Evolutionary conservation across 2,113 vertebrate species (phyloP).

Genomic region (Nematolebias whitei): DNA sequence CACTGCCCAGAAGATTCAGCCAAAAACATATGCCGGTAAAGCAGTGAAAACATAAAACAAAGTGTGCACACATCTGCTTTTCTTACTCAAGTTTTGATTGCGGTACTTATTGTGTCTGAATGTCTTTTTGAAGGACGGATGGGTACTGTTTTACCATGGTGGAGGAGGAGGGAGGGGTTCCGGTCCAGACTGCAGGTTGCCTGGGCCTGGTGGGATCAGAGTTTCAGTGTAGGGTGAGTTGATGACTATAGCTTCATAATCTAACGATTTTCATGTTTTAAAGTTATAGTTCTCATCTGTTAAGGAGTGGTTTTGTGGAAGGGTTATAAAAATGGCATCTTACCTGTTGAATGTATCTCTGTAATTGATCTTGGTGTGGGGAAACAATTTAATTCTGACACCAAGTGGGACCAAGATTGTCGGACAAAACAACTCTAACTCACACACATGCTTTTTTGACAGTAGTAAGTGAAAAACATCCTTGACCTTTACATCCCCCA

Average conservation of each 20-base stretch:
- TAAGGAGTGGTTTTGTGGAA: too few relatives aligned
- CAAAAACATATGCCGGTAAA: conserved; percentile 94
- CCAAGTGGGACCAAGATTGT: too few relatives aligned
- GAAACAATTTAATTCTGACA: too few relatives aligned
- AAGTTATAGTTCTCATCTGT: too few relatives aligned
- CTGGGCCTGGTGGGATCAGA: conserved; percentile 90
- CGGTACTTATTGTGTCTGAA: background rate
- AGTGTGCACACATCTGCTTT: background rate
- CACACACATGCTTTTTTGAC: too few relatives aligned
- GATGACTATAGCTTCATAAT: background rate
- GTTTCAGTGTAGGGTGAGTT: conserved; percentile 95
- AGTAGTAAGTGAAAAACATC: too few relatives aligned
- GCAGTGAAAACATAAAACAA: background rate
- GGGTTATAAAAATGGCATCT: too few relatives aligned
- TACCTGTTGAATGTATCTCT: too few relatives aligned
- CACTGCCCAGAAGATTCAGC: conserved; percentile 91
- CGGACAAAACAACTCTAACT: too few relatives aligned
- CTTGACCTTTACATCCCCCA: too few relatives aligned
- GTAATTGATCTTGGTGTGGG: too few relatives aligned
- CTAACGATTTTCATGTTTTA: background rate
- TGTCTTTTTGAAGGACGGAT: conserved; percentile 84
- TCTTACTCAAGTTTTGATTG: background rate
- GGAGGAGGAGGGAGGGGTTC: conserved; percentile 90
- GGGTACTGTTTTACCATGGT: conserved; percentile 97
- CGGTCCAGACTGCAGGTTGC: conserved; percentile 91